A percentile compares a stretch with the other conserved stretches of the same genome.
These are phyloP conservation scores for Rhopalosiphum maidis DNA, from an alignment of 1,140 invertebrate species.

Conservation along the genomic window DNA sequence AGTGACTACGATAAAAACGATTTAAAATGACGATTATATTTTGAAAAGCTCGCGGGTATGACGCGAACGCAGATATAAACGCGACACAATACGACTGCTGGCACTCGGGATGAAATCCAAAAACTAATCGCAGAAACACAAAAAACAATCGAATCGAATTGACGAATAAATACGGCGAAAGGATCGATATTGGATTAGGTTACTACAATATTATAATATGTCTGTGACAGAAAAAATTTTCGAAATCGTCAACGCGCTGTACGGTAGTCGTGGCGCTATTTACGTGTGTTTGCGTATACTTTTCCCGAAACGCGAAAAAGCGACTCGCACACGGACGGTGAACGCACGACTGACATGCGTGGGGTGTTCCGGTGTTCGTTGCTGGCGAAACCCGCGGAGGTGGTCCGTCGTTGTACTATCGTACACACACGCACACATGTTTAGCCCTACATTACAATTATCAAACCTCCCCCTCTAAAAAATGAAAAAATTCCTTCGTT, in stretches of 20 bases:
- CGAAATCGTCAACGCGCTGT: neutral
- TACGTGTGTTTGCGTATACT: neutral
- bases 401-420: neutral
- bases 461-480: neutral
- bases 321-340: slow-evolving; percentile 38
- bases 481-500: neutral
- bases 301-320: slow-evolving; percentile 40
- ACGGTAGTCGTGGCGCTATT: neutral
- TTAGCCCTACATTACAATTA: neutral
- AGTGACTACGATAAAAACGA: neutral
- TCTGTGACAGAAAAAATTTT: neutral
- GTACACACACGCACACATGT: neutral
- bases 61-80: neutral
- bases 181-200: neutral
- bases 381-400: neutral
- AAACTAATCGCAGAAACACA: neutral
- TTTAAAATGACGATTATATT: neutral
- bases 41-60: neutral
- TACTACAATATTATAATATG: neutral
- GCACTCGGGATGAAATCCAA: neutral
- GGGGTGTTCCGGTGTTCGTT: neutral
- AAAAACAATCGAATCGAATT: neutral
- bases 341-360: slow-evolving; percentile 52
- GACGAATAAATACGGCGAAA: neutral
- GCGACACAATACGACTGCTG: neutral